These are phyloP conservation scores for Anthonomus grandis DNA, from an alignment of 1,140 invertebrate species.

Conservation along the genomic window DNA sequence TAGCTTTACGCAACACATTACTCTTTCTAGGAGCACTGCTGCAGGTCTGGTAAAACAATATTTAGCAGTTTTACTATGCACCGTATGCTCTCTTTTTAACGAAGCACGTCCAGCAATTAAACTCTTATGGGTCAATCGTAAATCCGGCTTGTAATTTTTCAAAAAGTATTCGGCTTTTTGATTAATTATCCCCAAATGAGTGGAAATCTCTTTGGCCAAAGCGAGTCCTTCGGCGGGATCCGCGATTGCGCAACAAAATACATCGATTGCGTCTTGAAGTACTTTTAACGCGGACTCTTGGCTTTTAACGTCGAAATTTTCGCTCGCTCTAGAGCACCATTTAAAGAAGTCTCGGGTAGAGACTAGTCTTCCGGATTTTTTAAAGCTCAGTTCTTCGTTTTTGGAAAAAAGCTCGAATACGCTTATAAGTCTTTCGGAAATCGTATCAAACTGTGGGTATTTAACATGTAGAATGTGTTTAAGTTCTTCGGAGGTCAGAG, in stretches of 20 bases:
- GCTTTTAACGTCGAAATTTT: constrained; percentile 72
- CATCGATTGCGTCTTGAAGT: constrained; percentile 87
- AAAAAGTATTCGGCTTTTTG: constrained; percentile 80
- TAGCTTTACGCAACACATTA: constrained; percentile 75
- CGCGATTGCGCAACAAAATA: constrained; percentile 78
- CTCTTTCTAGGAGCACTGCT: constrained; percentile 78
- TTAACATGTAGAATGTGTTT: constrained; percentile 62
- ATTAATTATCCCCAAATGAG: constrained; percentile 79
- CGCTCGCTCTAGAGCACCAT: constrained; percentile 77
- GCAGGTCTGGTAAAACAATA: constrained; percentile 82
- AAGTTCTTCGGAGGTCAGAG: constrained; percentile 71
- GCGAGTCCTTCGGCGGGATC: constrained; percentile 60
- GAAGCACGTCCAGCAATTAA: constrained; percentile 37
- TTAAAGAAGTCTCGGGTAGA: constrained; percentile 90
- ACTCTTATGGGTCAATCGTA: constrained; percentile 51
- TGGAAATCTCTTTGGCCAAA: constrained; percentile 70
- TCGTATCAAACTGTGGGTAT: constrained; percentile 71
- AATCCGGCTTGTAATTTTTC: constrained; percentile 72
- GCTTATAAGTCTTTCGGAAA: constrained; percentile 74
- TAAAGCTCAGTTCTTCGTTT: constrained; percentile 36
- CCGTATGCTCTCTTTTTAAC: constrained; percentile 41
- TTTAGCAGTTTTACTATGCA: constrained; percentile 53
- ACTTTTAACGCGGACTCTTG: constrained; percentile 72
- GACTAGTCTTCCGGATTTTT: constrained; percentile 59
- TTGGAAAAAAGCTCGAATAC: constrained; percentile 79